Conservation (phyloP, 2,113 vertebrate species). For the Nothocercus julius region DNA sequence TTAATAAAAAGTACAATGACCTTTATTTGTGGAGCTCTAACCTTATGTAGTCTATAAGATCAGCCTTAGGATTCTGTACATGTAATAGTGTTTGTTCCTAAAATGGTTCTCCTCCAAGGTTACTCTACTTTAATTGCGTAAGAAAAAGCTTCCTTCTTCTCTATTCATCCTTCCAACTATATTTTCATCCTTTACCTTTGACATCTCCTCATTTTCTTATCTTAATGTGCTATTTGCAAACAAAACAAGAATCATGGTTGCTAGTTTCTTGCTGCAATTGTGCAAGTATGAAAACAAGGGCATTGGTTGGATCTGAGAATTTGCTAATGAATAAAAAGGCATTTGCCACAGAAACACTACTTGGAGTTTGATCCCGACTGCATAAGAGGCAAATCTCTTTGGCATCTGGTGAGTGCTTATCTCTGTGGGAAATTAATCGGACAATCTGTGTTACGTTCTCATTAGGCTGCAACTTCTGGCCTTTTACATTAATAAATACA, state of each 20-base stretch:
- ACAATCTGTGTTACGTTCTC: neutral
- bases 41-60: neutral
- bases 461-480: neutral
- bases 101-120: neutral
- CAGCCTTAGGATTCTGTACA: neutral
- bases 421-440: neutral
- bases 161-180: neutral
- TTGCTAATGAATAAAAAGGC: neutral
- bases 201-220: neutral
- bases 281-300: neutral
- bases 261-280: neutral
- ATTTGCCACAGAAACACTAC: neutral
- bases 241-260: neutral
- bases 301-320: neutral
- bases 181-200: neutral
- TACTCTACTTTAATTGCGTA: neutral
- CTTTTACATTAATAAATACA: neutral
- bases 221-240: neutral
- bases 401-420: neutral
- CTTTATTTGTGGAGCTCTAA: neutral
- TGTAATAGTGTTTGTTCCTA: neutral
- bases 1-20: neutral
- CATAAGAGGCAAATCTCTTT: neutral
- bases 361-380: neutral
- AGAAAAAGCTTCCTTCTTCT: neutral